Evolutionary conservation across 1,140 invertebrate species (phyloP), one percentile per base, ranked within the genome.

Genomic region (Zaprionus inermis): DNA sequence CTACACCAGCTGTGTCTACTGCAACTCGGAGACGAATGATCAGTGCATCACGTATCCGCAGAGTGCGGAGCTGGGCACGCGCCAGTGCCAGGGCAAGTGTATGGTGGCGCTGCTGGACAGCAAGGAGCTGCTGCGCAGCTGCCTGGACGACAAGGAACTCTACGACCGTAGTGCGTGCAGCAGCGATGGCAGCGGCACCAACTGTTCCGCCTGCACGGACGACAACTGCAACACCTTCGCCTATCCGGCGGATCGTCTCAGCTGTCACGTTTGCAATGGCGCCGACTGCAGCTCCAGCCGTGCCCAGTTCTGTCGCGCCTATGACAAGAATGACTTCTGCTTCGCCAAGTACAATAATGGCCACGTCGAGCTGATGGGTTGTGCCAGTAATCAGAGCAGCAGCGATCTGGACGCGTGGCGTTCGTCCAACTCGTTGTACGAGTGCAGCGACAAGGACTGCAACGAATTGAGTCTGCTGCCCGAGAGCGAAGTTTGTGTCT

Each of bases 71-170:
- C 59, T 84, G 7, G 20, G 11, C 12, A 69, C 20, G 0, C 70
- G 91, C 7, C 60, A 68, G 44, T 92, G 91, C 51, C 61, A 81
- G 54, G 82, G 83, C 22, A 64, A 84, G 52, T 92, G 91, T 20
- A 38, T 92, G 75, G 91, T 91, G 10, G 76, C 90, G 0, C 11
- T 91, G 58, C 12, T 12, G 69, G 64, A 65, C 3, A 56, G 30
- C 9, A 52, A 67, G 46, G 56, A 67, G 0, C 32, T 91, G 12
- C 20, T 92, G 20, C 90, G 91, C 7, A 72, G 77, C 9, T 92
- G 91, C 7, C 49, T 91, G 55, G 75, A 91, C 58, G 91, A 92
- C 54, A 91, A 91, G 71, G 91, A 92, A 56, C 9, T 58, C 16
- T 72, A 60, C 7, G 84, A 88, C 38, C 91, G 76, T 0, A 18